Conservation (phyloP, 2,797 vertebrate genomes). For the Sparidentex hasta region DNA sequence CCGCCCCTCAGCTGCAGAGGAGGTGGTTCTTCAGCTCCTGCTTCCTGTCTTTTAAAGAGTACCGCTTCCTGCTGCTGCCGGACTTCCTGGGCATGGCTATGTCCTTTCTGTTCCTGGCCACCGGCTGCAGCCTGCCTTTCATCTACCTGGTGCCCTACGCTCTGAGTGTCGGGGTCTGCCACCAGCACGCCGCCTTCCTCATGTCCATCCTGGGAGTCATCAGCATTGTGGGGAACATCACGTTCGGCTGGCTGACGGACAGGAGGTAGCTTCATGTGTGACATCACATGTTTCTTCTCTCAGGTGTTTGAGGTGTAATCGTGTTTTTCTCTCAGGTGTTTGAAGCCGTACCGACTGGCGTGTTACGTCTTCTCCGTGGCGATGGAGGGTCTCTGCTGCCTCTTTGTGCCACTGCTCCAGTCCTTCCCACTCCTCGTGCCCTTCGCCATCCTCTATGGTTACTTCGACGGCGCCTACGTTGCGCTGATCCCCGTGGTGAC, state of each 20-base stretch:
- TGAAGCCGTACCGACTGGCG: conserved; percentile 52
- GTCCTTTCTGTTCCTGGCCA: conserved; percentile 93
- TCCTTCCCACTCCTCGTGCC: conserved; percentile 91
- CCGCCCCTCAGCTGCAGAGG: conserved; percentile 48
- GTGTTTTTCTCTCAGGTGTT: conserved; percentile 47
- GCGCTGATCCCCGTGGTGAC: conserved; percentile 95
- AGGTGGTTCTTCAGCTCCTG: conserved; percentile 71
- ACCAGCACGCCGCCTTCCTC: conserved; percentile 93
- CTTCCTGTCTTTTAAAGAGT: conserved; percentile 87
- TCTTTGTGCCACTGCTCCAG: conserved; percentile 84
- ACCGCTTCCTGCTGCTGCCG: conserved; percentile 90
- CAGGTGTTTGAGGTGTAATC: conserved; percentile 36
- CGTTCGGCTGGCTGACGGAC: conserved; percentile 96
- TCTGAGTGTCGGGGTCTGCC: conserved; percentile 87
- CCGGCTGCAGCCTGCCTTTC: conserved; percentile 95
- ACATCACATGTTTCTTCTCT: neutral
- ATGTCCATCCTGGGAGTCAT: conserved; percentile 95
- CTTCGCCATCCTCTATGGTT: conserved; percentile 94
- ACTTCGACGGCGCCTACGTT: conserved; percentile 97
- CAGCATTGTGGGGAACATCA: conserved; percentile 94
- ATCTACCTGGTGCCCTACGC: conserved; percentile 96
- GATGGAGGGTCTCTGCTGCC: conserved; percentile 73
- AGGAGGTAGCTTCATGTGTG: conserved; percentile 56
- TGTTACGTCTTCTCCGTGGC: conserved; percentile 58
- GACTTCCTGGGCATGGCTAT: conserved; percentile 90